phyloP scores from a whole-genome alignment of 2,888 invertebrate genomes.

The Trichopoda pennipes region DNA sequence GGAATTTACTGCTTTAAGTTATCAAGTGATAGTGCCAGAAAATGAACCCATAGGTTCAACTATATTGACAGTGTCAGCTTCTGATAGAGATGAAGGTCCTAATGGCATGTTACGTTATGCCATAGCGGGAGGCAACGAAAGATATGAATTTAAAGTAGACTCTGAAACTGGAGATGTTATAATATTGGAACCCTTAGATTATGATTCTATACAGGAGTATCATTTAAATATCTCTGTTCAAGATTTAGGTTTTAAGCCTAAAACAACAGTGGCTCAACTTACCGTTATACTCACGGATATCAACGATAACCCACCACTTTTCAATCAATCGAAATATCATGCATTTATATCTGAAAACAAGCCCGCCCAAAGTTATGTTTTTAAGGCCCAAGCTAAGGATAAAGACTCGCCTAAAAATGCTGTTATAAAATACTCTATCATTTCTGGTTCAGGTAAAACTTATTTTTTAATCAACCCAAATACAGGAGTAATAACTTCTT shows the following conservation, averaged over 20 bases:
- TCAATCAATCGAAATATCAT: conserved; percentile 88
- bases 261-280: conserved; percentile 88
- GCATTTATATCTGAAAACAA: conserved; percentile 92
- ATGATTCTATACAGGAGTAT: conserved; percentile 91
- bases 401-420: conserved; percentile 94
- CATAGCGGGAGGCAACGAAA: conserved; percentile 91
- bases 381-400: conserved; percentile 89
- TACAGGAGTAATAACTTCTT: conserved; percentile 89
- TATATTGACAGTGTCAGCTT: conserved; percentile 91
- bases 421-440: conserved; percentile 90
- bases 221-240: conserved; percentile 92
- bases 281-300: conserved; percentile 94
- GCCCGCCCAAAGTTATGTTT: conserved; percentile 87
- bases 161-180: conserved; percentile 89
- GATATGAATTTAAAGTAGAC: conserved; percentile 90
- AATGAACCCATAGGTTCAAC: conserved; percentile 93
- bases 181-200: conserved; percentile 91
- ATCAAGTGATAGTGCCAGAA: conserved; percentile 95
- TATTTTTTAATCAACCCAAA: conserved; percentile 89
- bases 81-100: conserved; percentile 92
- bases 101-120: conserved; percentile 93
- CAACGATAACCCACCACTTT: conserved; percentile 95
- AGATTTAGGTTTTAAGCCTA: conserved; percentile 91
- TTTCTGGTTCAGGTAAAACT: conserved; percentile 88
- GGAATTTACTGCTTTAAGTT: conserved; percentile 90